Evolutionary conservation across 2,797 vertebrate species (phyloP), one percentile per base, ranked within the genome.

Genomic region (Silurus lanzhouensis): DNA sequence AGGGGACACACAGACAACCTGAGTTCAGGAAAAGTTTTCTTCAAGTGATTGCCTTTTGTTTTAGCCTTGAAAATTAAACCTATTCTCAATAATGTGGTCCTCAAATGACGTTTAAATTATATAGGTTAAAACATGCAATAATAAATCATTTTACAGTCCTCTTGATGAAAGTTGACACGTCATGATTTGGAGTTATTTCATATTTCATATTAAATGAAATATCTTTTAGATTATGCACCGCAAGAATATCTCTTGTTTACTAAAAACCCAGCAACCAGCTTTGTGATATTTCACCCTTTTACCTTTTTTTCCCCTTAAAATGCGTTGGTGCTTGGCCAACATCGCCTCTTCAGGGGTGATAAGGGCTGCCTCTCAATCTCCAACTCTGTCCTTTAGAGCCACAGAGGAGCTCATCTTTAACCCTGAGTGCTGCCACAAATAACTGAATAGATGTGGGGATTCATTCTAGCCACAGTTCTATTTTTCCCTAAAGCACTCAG

Each of bases 271-370:
- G 61, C n/a, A 64, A 8, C 22, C 78, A 48, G 61, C 78, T 64
- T 80, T 3, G 5, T 64, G 22, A 64, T 48, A 64, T 48, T 80
- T 80, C 12, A 25, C 61, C 60, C 44, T 52, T 25, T 64, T 55
- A 4, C 17, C 10, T 57, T 74, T 91, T 88, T 38, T 88, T 86
- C 84, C 90, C 86, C 90, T 89, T 89, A 91, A 90, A 92, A 93
- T 92, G 87, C 90, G 91, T 74, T 92, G 91, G 86, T 89, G 88
- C 89, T 76, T 86, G 71, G 89, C 90, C 89, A 91, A 86, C 83
- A 90, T 88, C 52, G 80, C 90, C 90, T 89, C 89, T 92, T 92
- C 91, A 93, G 92, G 92, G 92, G 92, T 68, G 87, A 89, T 88
- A 85, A 87, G 81, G 70, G 83, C 46, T 46, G 83, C 83, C 78